Percentiles rank a stretch among this genome's conserved stretches.
phyloP scores from a whole-genome alignment of 2,797 vertebrate genomes.

The Amphiprion clarkii region DNA sequence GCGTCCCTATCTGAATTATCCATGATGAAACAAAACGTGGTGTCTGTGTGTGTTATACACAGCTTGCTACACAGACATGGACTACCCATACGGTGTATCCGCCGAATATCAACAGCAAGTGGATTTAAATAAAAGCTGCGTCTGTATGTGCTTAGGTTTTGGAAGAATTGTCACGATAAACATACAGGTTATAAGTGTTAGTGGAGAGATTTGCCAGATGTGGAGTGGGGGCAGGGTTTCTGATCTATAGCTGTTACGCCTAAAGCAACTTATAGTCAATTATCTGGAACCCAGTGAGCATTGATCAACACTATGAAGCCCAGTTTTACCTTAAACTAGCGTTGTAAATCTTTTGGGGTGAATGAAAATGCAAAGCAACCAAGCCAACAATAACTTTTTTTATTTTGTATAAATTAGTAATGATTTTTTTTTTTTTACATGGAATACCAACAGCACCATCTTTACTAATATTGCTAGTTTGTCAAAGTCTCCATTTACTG shows the following conservation, averaged over 20 bases:
- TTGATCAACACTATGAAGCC: no score
- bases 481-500: neutral
- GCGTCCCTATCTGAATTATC: conserved; percentile 46
- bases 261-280: no score
- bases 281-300: no score
- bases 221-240: neutral
- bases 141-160: neutral
- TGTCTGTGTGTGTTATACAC: conserved; percentile 36
- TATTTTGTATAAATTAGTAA: neutral
- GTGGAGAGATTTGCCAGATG: conserved; percentile 5
- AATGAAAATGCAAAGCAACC: no score
- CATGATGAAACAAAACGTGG: conserved; percentile 40
- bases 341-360: no score
- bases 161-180: neutral
- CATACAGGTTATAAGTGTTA: neutral
- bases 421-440: neutral
- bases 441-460: no score
- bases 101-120: conserved; percentile 25
- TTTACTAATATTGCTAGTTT: neutral
- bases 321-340: no score
- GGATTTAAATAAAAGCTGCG: no score
- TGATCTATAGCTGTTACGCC: neutral
- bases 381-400: no score
- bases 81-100: conserved; percentile 7
- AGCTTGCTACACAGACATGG: conserved; percentile 12